Evolutionary conservation across 1,140 invertebrate species (phyloP).

Genomic region (Lasaia peninsularis): DNA sequence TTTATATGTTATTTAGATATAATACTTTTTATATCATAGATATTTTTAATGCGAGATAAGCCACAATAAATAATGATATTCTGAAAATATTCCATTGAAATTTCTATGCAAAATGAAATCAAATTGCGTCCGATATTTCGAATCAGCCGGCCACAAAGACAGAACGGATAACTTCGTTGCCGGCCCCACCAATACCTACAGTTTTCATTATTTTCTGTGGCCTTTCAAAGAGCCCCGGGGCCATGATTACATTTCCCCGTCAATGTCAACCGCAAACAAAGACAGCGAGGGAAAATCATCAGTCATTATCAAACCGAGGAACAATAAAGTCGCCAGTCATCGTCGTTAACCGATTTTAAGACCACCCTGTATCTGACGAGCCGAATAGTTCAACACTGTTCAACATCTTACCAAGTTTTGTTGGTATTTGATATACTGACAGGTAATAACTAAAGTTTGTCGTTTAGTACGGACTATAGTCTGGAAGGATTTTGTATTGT

Average conservation of each 20-base stretch:
- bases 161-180: slow-evolving; percentile 18
- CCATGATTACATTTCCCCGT: slow-evolving; percentile 67
- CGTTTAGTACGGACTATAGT: background rate
- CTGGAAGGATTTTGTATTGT: background rate
- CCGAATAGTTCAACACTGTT: slow-evolving; percentile 15
- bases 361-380: slow-evolving; percentile 37
- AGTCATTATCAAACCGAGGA: slow-evolving; percentile 62
- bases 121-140: slow-evolving; percentile 5
- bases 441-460: slow-evolving; percentile 1
- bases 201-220: slow-evolving; percentile 46
- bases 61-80: too few species aligned
- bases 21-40: too few species aligned
- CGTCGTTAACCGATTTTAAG: slow-evolving; percentile 57
- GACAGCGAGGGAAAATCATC: slow-evolving; percentile 64
- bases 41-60: too few species aligned
- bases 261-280: slow-evolving; percentile 64
- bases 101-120: background rate
- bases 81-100: background rate
- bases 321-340: slow-evolving; percentile 67
- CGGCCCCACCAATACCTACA: slow-evolving; percentile 43
- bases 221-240: slow-evolving; percentile 34
- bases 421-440: background rate
- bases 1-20: too few species aligned
- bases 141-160: background rate
- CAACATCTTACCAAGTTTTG: slow-evolving; percentile 15